Evolutionary conservation across 2,797 vertebrate genomes (phyloP).

Genomic region (Sebastes kiyomatsui): DNA sequence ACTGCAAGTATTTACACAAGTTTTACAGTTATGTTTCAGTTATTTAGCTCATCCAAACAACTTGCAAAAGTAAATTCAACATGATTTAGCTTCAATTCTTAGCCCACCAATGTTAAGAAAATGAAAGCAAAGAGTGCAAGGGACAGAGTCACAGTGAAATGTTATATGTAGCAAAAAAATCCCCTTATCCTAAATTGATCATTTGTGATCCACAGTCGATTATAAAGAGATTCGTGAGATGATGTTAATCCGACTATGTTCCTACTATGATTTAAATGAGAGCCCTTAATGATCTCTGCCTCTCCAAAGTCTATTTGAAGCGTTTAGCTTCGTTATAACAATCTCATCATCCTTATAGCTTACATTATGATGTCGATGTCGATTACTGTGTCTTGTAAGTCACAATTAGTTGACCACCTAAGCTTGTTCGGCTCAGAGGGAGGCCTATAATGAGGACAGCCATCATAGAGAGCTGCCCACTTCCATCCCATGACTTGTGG

Average conservation of each 20-base stretch:
- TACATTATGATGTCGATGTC: conserved; percentile 41
- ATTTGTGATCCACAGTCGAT: background rate
- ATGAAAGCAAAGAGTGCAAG: background rate
- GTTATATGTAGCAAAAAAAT: background rate
- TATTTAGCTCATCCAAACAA: background rate
- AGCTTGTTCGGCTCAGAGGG: conserved; percentile 46
- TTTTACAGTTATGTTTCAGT: background rate
- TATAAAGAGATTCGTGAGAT: background rate
- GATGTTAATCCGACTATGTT: conserved; percentile 28
- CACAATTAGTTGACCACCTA: conserved; percentile 54
- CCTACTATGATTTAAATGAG: conserved; percentile 24
- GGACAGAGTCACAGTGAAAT: background rate
- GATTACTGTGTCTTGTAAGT: conserved; percentile 45
- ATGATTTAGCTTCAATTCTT: background rate
- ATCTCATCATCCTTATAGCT: conserved; percentile 49
- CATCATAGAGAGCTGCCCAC: conserved; percentile 37
- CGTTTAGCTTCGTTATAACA: conserved; percentile 51
- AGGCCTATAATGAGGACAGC: conserved; percentile 48
- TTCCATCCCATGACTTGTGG: conserved; percentile 9
- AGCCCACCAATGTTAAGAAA: background rate
- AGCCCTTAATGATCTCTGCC: background rate
- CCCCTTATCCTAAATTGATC: background rate
- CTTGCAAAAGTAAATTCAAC: background rate
- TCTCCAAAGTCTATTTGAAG: conserved; percentile 35
- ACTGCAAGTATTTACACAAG: background rate